Evolutionary conservation across 1,140 invertebrate species (phyloP).

Genomic region (Pomacea maculata): DNA sequence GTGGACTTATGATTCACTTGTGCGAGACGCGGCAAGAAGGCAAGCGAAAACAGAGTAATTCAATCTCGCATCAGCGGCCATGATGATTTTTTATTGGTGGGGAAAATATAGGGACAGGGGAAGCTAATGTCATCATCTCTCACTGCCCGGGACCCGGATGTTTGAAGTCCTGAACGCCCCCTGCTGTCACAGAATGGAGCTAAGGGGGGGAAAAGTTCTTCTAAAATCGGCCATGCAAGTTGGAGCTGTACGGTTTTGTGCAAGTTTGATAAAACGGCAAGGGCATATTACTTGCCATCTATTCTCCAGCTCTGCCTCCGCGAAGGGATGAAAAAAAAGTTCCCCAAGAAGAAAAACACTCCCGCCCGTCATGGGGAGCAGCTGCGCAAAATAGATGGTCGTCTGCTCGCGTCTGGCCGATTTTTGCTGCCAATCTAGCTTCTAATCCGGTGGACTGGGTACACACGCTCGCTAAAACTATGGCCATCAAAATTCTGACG

Average conservation of each 20-base stretch:
- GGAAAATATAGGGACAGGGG: not conserved
- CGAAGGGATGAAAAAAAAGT: too few species aligned
- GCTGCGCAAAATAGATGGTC: conserved; percentile 27
- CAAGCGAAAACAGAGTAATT: conserved; percentile 22
- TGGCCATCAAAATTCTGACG: conserved; percentile 28
- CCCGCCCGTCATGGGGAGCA: conserved; percentile 20
- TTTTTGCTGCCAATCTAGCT: conserved; percentile 23
- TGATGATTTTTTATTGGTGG: conserved; percentile 12
- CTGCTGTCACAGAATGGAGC: not conserved
- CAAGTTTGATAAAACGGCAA: too few species aligned
- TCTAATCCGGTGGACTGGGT: conserved; percentile 16
- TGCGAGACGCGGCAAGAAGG: conserved; percentile 13
- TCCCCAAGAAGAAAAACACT: conserved; percentile 9
- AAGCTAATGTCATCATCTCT: conserved; percentile 26
- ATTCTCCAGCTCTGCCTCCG: too few species aligned
- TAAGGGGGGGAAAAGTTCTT: too few species aligned
- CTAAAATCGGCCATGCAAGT: too few species aligned
- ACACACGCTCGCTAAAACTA: conserved; percentile 17
- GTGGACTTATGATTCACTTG: conserved; percentile 26
- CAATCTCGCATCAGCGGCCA: not conserved
- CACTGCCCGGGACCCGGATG: conserved; percentile 8
- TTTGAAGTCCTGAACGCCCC: conserved; percentile 15
- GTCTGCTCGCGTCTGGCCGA: conserved; percentile 23
- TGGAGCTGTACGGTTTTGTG: too few species aligned
- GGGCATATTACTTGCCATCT: too few species aligned